Conservation (phyloP, 1,140 invertebrate genomes). For the Cardiocondyla obscurior region DNA sequence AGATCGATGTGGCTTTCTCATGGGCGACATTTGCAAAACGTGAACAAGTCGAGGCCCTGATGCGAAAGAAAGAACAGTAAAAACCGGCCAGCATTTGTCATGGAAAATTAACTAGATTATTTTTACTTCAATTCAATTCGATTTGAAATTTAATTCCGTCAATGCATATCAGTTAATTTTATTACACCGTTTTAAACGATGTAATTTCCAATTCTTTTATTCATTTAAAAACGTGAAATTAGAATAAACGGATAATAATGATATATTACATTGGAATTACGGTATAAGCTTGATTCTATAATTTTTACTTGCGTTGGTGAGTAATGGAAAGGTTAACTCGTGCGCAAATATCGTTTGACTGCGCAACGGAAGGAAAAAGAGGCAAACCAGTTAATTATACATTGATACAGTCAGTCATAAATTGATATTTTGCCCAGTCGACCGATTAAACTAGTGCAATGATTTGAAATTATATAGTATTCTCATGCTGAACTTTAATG, state of each 20-base stretch:
- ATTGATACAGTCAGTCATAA: not conserved
- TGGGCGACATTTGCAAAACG: conserved; percentile 11
- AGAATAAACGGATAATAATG: not conserved
- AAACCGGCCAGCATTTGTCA: conserved; percentile 10
- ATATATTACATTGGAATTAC: not conserved
- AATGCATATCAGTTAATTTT: not conserved
- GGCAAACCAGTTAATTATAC: not conserved
- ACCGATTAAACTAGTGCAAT: conserved; percentile 3
- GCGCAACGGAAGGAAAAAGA: not conserved
- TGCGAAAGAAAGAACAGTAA: not conserved
- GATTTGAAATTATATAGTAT: conserved; percentile 7
- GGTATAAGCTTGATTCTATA: not conserved
- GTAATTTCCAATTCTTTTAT: not conserved
- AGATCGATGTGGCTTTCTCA: not conserved
- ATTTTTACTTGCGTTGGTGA: not conserved
- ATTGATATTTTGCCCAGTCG: conserved; percentile 9
- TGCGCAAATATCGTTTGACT: conserved; percentile 6
- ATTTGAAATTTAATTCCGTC: not conserved
- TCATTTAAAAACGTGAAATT: not conserved
- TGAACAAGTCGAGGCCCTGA: not conserved
- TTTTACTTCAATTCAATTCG: not conserved
- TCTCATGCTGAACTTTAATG: not conserved
- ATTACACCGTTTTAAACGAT: not conserved
- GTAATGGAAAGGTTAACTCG: conserved; percentile 5
- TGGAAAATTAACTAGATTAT: not conserved